Evolutionary conservation across 2,797 vertebrate genomes (phyloP).

Genomic region (Protonibea diacanthus): DNA sequence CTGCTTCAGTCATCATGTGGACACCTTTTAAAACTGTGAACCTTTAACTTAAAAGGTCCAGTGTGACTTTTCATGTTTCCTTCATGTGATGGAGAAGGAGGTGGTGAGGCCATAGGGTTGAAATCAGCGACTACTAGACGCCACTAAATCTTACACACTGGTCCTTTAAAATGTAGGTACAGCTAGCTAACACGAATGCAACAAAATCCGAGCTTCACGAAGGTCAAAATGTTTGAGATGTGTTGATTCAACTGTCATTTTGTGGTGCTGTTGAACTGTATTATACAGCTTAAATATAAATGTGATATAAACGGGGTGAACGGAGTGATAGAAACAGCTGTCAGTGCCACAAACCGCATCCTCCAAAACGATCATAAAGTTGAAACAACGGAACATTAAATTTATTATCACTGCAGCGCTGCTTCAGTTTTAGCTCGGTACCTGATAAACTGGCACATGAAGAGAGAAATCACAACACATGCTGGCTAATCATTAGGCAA

Average conservation of each 20-base stretch:
- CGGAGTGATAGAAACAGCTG: too few species aligned
- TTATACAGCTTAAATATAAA: too few species aligned
- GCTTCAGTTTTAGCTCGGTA: neutral
- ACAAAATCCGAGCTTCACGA: neutral
- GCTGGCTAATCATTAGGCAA: conserved; percentile 38
- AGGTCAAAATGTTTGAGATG: neutral
- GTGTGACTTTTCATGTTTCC: too few species aligned
- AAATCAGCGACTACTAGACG: too few species aligned
- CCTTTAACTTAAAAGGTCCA: too few species aligned
- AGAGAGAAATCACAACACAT: conserved; percentile 11
- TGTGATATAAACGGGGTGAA: too few species aligned
- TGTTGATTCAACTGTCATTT: neutral
- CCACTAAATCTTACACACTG: too few species aligned
- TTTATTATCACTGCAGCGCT: too few species aligned
- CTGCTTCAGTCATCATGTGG: neutral
- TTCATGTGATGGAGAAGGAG: too few species aligned
- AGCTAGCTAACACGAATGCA: neutral
- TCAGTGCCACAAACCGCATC: neutral
- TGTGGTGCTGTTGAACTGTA: neutral
- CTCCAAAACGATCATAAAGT: neutral
- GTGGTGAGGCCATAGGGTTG: too few species aligned
- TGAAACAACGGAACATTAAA: neutral
- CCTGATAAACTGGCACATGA: neutral
- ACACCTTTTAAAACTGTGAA: neutral
- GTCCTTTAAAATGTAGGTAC: neutral